Percentiles rank a stretch among this genome's conserved stretches.
These are phyloP conservation scores for Dreissena rostriformis DNA, from an alignment of 1,140 invertebrate species.

Conservation along the genomic window DNA sequence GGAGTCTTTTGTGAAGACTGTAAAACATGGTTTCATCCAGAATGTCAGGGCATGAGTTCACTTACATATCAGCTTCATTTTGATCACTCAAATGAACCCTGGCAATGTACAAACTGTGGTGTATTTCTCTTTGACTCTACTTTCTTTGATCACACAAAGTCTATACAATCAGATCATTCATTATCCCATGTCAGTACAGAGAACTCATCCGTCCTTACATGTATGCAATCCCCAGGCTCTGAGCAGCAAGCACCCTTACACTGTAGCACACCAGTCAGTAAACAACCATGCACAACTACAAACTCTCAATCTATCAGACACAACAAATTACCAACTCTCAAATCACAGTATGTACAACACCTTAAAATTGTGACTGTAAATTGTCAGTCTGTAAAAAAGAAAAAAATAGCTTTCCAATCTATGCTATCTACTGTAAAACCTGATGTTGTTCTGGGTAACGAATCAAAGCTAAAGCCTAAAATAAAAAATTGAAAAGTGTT, in stretches of 20 bases:
- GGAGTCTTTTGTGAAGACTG: conserved; percentile 33
- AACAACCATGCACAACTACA: neutral
- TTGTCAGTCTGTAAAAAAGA: conserved; percentile 23
- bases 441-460: conserved; percentile 15
- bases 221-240: neutral
- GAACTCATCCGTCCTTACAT: neutral
- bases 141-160: neutral
- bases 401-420: neutral
- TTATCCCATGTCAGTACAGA: neutral
- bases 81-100: conserved; percentile 8
- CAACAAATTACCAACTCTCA: neutral
- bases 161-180: neutral
- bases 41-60: conserved; percentile 26
- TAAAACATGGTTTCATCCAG: conserved; percentile 23
- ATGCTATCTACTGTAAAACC: conserved; percentile 26
- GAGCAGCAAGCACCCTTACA: neutral
- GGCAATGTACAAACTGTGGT: conserved; percentile 14
- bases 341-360: neutral
- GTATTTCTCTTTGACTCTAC: neutral
- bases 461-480: conserved; percentile 19
- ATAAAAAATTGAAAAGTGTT: conserved; percentile 22
- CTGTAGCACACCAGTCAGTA: conserved; percentile 1
- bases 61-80: conserved; percentile 18
- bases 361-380: conserved; percentile 11
- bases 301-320: neutral